Evolutionary conservation across 2,113 vertebrate species (phyloP).

Genomic region (Protomyctophum bolini): DNA sequence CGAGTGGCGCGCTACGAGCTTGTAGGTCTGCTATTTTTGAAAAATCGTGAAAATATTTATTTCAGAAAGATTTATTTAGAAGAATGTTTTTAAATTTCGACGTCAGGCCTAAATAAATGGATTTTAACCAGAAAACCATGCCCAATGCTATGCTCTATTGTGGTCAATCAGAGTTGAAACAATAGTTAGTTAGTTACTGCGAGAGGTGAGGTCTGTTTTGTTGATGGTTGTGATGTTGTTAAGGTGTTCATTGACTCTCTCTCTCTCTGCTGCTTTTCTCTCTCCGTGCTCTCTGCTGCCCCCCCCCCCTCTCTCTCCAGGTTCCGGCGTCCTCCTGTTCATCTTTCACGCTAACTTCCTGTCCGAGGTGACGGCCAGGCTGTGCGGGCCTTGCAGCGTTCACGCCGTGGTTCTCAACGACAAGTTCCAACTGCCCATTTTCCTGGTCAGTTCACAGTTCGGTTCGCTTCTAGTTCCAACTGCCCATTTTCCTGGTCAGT

Average conservation of each 20-base stretch:
- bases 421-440: conserved; percentile 96
- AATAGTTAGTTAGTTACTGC: too few species aligned
- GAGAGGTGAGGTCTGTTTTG: too few species aligned
- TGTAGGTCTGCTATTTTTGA: too few species aligned
- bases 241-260: background rate
- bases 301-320: conserved; percentile 64
- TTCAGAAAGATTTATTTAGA: too few species aligned
- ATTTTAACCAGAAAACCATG: too few species aligned
- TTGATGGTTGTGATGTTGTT: too few species aligned
- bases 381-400: conserved; percentile 94
- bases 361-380: conserved; percentile 87
- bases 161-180: too few species aligned
- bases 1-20: too few species aligned
- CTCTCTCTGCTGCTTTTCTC: background rate
- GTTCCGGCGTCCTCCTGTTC: conserved; percentile 92
- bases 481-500: conserved; percentile 94
- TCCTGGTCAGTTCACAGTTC: conserved; percentile 85
- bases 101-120: too few species aligned
- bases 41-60: too few species aligned
- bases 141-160: too few species aligned
- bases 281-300: conserved; percentile 11
- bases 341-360: conserved; percentile 94
- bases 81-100: too few species aligned
- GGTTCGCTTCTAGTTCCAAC: conserved; percentile 82
- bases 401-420: conserved; percentile 96